These are phyloP conservation scores for Lasioglossum morio DNA, from an alignment of 2,888 invertebrate species.

Conservation along the genomic window DNA sequence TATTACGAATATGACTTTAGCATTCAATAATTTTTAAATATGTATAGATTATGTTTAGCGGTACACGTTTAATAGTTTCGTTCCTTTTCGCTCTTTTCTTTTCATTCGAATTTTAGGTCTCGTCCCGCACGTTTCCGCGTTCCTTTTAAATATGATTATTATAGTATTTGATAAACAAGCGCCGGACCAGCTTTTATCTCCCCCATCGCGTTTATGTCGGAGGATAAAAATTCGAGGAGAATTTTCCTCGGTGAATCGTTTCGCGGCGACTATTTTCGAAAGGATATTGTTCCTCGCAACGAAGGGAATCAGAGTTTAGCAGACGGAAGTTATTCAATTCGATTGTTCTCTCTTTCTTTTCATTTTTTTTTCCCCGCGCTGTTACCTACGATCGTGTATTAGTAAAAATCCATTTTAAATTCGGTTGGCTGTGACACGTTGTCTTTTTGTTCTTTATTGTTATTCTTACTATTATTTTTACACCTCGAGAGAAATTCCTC, in stretches of 20 bases:
- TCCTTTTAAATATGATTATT: not conserved
- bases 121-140: not conserved
- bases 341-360: conserved; percentile 5
- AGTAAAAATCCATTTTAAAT: conserved; percentile 69
- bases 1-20: conserved; percentile 83
- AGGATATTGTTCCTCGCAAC: conserved; percentile 38
- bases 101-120: conserved; percentile 38
- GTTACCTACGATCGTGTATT: conserved; percentile 35
- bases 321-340: conserved; percentile 46
- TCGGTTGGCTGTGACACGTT: conserved; percentile 70
- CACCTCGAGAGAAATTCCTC: not conserved
- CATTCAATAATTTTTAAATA: conserved; percentile 83
- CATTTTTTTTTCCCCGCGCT: conserved; percentile 22
- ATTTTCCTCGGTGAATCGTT: conserved; percentile 42
- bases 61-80: conserved; percentile 75
- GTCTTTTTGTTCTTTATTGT: conserved; percentile 7
- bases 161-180: not conserved
- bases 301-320: conserved; percentile 61
- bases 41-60: conserved; percentile 83
- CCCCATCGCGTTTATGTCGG: not conserved
- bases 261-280: conserved; percentile 1
- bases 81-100: conserved; percentile 59
- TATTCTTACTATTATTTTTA: conserved; percentile 5
- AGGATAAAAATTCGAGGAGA: conserved; percentile 28
- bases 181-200: conserved; percentile 10